These are phyloP conservation scores for Patella caerulea DNA, from an alignment of 2,888 invertebrate genomes.

Conservation along the genomic window DNA sequence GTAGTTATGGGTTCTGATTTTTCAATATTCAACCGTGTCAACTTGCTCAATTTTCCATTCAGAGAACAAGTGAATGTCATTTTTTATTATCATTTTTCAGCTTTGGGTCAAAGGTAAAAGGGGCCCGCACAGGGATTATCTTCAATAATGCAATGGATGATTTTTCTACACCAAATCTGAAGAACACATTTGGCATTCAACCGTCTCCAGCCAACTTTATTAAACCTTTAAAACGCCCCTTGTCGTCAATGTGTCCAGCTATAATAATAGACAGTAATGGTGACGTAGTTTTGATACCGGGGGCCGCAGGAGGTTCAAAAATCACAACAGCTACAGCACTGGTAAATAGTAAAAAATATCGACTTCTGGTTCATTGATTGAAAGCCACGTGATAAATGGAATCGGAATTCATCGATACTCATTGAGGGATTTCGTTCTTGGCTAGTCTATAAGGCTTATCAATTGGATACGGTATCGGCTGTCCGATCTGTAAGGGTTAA, in stretches of 20 bases:
- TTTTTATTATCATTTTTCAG: constrained; percentile 73
- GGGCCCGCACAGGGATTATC: constrained; percentile 80
- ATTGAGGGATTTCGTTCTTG: too few relatives aligned
- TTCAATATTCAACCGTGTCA: too few relatives aligned
- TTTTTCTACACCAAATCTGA: constrained; percentile 80
- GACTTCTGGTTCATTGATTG: too few relatives aligned
- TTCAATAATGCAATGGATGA: constrained; percentile 94
- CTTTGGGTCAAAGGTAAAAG: constrained; percentile 82
- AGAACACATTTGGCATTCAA: constrained; percentile 68
- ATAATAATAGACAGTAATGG: constrained; percentile 80
- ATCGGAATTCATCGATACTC: too few relatives aligned
- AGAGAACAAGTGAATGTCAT: too few relatives aligned
- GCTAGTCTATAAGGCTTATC: too few relatives aligned
- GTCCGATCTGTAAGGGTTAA: too few relatives aligned
- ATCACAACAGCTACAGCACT: constrained; percentile 84
- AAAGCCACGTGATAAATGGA: too few relatives aligned
- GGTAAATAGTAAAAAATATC: constrained; percentile 39
- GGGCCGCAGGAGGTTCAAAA: constrained; percentile 91
- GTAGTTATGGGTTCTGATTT: too few relatives aligned
- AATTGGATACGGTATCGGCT: too few relatives aligned
- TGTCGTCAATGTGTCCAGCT: constrained; percentile 92
- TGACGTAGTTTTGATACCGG: constrained; percentile 80
- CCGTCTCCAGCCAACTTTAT: constrained; percentile 89
- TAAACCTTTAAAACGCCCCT: constrained; percentile 84
- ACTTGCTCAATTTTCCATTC: too few relatives aligned